phyloP scores from a whole-genome alignment of 2,888 invertebrate species.

The Tachystola acroxantha region DNA sequence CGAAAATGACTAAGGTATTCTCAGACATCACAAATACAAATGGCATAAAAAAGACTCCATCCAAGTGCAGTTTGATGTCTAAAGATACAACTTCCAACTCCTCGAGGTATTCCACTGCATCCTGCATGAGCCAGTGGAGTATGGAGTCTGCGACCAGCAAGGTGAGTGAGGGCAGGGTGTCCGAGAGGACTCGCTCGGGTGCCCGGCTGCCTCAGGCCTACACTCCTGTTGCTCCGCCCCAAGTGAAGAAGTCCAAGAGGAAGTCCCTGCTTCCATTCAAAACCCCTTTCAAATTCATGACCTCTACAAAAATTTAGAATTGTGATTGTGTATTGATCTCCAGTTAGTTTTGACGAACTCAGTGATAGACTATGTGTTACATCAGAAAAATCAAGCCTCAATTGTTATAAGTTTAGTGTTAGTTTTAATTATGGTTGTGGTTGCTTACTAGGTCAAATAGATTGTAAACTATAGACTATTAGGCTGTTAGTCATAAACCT shows the following conservation, averaged over 20 bases:
- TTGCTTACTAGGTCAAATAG: neutral
- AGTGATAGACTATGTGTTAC: neutral
- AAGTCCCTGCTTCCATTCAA: constrained; percentile 67
- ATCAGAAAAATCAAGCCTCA: too few relatives aligned
- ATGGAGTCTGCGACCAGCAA: constrained; percentile 37
- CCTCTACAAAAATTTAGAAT: constrained; percentile 49
- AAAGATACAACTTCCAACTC: constrained; percentile 42
- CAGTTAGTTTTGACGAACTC: constrained; percentile 13
- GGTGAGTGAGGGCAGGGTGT: constrained; percentile 38
- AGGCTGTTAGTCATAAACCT: too few relatives aligned
- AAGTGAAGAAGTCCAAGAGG: constrained; percentile 55
- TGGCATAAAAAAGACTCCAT: constrained; percentile 57
- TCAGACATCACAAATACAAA: constrained; percentile 49
- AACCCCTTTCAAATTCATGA: constrained; percentile 70
- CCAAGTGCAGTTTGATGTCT: constrained; percentile 58
- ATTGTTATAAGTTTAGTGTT: neutral
- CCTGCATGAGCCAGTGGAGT: constrained; percentile 50
- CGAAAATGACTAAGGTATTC: constrained; percentile 45
- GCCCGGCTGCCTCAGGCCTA: constrained; percentile 36
- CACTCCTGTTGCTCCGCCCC: constrained; percentile 45
- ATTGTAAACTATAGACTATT: too few relatives aligned
- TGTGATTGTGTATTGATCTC: constrained; percentile 16
- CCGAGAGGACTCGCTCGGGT: constrained; percentile 39
- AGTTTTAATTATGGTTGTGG: neutral
- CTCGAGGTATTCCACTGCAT: constrained; percentile 46